Base-by-base conservation (phyloP, 2,113 vertebrate genomes). In the Strix aluco region DNA sequence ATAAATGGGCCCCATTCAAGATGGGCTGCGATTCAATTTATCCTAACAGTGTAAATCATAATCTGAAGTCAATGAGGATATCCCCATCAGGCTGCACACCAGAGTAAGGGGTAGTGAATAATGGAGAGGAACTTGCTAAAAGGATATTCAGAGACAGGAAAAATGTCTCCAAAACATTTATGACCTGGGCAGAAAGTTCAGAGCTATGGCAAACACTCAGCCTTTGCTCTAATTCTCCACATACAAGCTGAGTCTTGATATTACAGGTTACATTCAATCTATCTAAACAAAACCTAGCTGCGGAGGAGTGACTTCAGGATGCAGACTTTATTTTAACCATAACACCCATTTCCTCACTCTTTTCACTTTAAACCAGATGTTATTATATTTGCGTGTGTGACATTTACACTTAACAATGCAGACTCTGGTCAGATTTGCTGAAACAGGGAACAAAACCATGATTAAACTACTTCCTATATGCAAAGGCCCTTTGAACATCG, bases 311-410 rank as follows among this genome's bases (percentile, higher is more conserved):
- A 73, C 78, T 89, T 80, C 94, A 94, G 92, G 94, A 97, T 66
- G 84, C 71, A 82, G 92, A 89, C 78, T 89, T 86, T 25, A 79
- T 77, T 96, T 94, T 52, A 88, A 65, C 65, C 66, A 65, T 59
- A 91, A 92, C 81, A 94, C 73, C 61, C 91, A 87, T 62, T 96
- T 96, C 95, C 94, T 97, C 62, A 66, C 65, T 80, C 78, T 95
- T 94, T 92, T 90, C 78, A 82, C 91, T 95, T 85, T 55, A 95
- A 92, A 94, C 81, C 96, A 97, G 96, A 94, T 95, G 94, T 72
- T 95, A 40, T 87, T 79, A 62, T n/a, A 65, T 88, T 88, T 91
- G 58, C 0, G 6, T 86, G 61, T 54, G 84, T 95, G 94, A 94
- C 92, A 92, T 92, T 95, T 90, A 87, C 58, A 20, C 84, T 96